Conservation (phyloP, 2,888 invertebrate species). For the Endotricha flammealis region DNA sequence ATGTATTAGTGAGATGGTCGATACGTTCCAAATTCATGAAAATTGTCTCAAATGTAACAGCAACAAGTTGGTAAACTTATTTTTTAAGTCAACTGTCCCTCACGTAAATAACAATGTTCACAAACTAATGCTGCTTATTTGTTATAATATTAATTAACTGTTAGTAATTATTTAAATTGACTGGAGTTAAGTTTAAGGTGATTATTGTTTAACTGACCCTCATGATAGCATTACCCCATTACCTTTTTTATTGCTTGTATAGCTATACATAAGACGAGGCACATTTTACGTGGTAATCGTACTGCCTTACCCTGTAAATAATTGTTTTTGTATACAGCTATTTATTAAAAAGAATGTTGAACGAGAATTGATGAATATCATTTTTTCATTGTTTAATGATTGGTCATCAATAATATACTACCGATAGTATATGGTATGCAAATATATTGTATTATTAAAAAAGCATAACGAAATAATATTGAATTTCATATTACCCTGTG, state of each 20-base stretch:
- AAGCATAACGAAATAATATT: constrained; percentile 79
- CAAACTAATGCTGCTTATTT: constrained; percentile 75
- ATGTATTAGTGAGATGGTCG: constrained; percentile 72
- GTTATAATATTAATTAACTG: constrained; percentile 72
- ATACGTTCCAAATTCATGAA: constrained; percentile 52
- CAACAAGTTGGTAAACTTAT: constrained; percentile 38
- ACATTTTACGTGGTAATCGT: constrained; percentile 73
- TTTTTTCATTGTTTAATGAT: constrained; percentile 76
- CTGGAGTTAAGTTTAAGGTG: constrained; percentile 61
- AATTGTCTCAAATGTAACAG: constrained; percentile 50
- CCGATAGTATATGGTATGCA: constrained; percentile 75
- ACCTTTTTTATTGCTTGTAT: constrained; percentile 75
- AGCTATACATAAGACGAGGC: constrained; percentile 72
- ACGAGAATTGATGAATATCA: constrained; percentile 72
- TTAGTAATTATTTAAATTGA: constrained; percentile 70
- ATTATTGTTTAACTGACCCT: constrained; percentile 58
- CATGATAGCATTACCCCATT: constrained; percentile 58
- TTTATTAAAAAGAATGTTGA: constrained; percentile 78
- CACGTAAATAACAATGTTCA: constrained; percentile 62
- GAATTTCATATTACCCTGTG: constrained; percentile 71
- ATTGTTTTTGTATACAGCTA: constrained; percentile 80
- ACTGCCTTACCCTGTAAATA: constrained; percentile 78
- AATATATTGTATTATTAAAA: constrained; percentile 78
- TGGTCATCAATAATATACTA: constrained; percentile 76
- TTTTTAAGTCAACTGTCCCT: constrained; percentile 40